A percentile compares a stretch with the other conserved stretches of the same genome.
phyloP scores from a whole-genome alignment of 2,888 invertebrate genomes.

The Caradrina clavipalpis region DNA sequence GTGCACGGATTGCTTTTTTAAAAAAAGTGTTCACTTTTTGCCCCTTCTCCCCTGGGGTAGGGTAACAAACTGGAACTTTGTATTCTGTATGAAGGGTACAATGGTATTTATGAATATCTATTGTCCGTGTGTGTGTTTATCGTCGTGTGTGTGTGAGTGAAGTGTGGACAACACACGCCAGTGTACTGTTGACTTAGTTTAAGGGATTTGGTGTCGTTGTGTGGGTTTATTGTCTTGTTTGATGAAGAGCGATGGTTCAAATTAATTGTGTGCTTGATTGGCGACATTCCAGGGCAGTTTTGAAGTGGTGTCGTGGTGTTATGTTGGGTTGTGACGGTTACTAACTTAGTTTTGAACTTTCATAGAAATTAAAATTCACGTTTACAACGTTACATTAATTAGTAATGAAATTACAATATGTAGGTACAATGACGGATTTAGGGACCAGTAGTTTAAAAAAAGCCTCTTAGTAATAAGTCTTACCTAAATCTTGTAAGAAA shows the following conservation, averaged over 20 bases:
- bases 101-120: conserved; percentile 51
- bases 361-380: background rate
- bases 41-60: conserved; percentile 83
- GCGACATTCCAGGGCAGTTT: background rate
- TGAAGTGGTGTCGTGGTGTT: background rate
- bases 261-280: conserved; percentile 36
- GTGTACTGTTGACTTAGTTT: conserved; percentile 70
- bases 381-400: no score
- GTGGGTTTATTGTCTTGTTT: conserved; percentile 53
- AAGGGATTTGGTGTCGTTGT: conserved; percentile 60
- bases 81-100: conserved; percentile 75
- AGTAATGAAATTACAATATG: no score
- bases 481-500: no score
- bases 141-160: conserved; percentile 64
- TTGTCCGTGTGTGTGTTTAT: conserved; percentile 69
- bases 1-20: conserved; percentile 84
- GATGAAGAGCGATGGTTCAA: conserved; percentile 35
- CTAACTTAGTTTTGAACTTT: background rate
- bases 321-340: background rate
- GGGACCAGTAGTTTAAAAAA: no score
- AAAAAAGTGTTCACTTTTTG: conserved; percentile 84
- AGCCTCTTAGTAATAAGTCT: no score
- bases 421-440: no score
- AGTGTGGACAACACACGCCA: conserved; percentile 78
- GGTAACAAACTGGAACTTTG: conserved; percentile 88